A percentile compares a stretch with the other conserved stretches of the same genome.
These are phyloP conservation scores for Phania funesta DNA, from an alignment of 2,888 invertebrate species.

Conservation along the genomic window DNA sequence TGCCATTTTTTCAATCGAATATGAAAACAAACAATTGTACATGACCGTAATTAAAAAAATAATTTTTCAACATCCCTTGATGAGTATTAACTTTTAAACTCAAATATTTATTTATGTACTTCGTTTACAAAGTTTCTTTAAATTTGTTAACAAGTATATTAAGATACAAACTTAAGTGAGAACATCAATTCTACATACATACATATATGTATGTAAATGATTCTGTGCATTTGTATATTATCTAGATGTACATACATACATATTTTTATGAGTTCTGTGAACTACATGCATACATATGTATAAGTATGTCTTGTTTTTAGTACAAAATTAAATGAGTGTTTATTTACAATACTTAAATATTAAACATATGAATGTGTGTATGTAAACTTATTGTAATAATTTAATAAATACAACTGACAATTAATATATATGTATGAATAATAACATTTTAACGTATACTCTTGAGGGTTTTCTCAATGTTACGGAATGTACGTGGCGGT, in stretches of 20 bases:
- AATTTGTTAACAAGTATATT: slow-evolving; percentile 26
- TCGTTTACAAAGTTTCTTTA: slow-evolving; percentile 38
- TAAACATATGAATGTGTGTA: background rate
- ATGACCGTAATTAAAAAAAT: too few relatives aligned
- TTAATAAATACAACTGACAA: too few relatives aligned
- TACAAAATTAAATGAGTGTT: background rate
- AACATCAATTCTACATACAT: slow-evolving; percentile 21
- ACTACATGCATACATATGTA: too few relatives aligned
- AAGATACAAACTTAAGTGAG: slow-evolving; percentile 5
- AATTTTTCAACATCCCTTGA: too few relatives aligned
- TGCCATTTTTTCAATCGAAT: too few relatives aligned
- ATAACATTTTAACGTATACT: slow-evolving; percentile 71
- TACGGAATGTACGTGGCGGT: slow-evolving; percentile 88
- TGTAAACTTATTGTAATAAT: background rate
- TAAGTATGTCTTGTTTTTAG: background rate
- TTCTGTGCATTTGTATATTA: background rate
- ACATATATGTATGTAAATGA: slow-evolving; percentile 33
- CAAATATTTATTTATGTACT: slow-evolving; percentile 53
- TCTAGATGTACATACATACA: background rate
- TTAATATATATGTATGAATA: background rate
- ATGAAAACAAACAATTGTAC: background rate
- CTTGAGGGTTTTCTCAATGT: slow-evolving; percentile 89
- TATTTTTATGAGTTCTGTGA: slow-evolving; percentile 53
- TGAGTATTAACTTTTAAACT: slow-evolving; percentile 19
- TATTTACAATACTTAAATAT: slow-evolving; percentile 36